These are phyloP conservation scores for Regulus satrapa DNA, from an alignment of 2,113 vertebrate species.

Conservation along the genomic window DNA sequence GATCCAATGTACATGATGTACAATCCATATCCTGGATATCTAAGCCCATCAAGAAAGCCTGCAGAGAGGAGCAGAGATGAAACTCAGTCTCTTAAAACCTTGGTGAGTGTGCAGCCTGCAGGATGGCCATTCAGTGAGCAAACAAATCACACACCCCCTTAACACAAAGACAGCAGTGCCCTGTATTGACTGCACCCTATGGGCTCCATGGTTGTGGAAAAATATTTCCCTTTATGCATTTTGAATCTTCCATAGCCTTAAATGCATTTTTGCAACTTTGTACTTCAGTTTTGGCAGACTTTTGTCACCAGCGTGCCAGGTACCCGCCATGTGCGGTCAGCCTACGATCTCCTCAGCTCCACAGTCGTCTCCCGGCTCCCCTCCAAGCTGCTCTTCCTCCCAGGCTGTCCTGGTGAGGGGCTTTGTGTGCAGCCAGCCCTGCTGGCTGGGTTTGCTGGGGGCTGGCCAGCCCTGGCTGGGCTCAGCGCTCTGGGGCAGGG, in stretches of 20 bases:
- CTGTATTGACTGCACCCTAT: not conserved
- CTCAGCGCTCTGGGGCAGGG: no score
- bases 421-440: not conserved
- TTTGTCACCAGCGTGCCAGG: not conserved
- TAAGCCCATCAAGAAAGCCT: not conserved
- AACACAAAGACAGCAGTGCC: rapidly evolving
- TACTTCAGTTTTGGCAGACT: not conserved
- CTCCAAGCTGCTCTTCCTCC: not conserved
- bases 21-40: not conserved
- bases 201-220: not conserved
- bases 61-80: not conserved
- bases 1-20: rapidly evolving
- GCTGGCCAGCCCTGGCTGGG: no score
- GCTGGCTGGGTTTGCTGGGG: not conserved
- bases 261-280: not conserved
- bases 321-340: rapidly evolving
- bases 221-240: not conserved
- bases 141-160: not conserved
- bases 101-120: not conserved
- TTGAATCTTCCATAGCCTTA: not conserved
- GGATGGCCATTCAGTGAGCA: rapidly evolving
- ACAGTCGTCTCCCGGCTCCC: not conserved
- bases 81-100: not conserved
- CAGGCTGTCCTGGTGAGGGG: not conserved
- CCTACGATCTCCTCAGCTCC: not conserved